Evolutionary conservation across 2,113 vertebrate genomes (phyloP), one percentile per base, ranked within the genome.

Genomic region (Spea bombifrons): DNA sequence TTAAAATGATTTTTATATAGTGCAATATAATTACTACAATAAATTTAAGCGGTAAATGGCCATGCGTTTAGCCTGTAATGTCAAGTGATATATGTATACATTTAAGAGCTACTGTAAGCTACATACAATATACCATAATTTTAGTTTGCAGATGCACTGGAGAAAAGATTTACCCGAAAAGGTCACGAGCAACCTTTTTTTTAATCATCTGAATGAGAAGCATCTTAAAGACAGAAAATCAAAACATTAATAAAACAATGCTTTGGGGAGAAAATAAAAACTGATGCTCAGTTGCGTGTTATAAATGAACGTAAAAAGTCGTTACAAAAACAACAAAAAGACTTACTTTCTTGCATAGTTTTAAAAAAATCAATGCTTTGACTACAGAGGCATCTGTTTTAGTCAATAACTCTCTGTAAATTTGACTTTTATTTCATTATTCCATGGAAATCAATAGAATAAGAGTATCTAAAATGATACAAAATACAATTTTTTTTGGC

Each of bases 391-490:
- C 45, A 63, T 48, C 44, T 17, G 13, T 43, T 48, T 61, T 63
- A 63, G 44, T 61, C 44, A 45, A 61, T 16, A 57, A 44, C 44
- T 4, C 12, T 3, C 50, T 57, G 8, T 52, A 72, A 55, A 57
- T 61, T 0, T 12, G 57, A 15, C 13, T 71, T 72, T 57, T 45
- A 44, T 57, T 72, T 57, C 30, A 10, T 72, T 55, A 15, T 57
- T 57, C 3, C 17, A 13, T 17, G 13, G 17, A 72, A 48, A 45
- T 55, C 5, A 72, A 57, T 16, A 50, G 5, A 52, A 52, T 13
- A 69, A 4, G 66, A 49, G 52, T 72, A 30, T 72, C 17, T 72
- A 57, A 57, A 45, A 55, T 12, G 10, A 71, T 57, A 72, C 17
- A 45, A 55, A 45, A 55, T 65, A 5, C 45, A 8, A 13, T 10